Conservation (phyloP, 2,113 vertebrate species). For the Columba janthina region DNA sequence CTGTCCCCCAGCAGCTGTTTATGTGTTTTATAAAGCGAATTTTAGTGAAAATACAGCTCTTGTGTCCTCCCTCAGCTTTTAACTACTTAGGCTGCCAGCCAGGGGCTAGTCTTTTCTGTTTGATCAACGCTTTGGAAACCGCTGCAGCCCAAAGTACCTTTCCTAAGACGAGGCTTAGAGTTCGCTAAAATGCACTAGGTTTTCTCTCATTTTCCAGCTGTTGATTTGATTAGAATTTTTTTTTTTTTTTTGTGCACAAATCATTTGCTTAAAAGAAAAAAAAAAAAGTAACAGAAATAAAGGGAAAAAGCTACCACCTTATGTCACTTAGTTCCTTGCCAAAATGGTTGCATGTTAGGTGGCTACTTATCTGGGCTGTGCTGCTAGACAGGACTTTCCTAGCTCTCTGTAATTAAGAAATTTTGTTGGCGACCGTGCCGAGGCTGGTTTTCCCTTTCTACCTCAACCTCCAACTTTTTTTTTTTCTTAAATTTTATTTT, state of each 20-base stretch:
- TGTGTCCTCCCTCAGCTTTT: not conserved
- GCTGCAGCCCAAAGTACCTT: not conserved
- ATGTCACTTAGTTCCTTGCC: not conserved
- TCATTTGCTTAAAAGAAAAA: not conserved
- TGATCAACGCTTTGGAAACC: not conserved
- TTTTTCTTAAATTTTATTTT: not conserved
- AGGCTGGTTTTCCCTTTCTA: not conserved
- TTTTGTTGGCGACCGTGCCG: not conserved
- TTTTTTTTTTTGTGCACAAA: not conserved
- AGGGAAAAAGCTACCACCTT: not conserved
- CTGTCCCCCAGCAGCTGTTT: not conserved
- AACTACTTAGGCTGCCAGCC: not conserved
- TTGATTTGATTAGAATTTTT: not conserved
- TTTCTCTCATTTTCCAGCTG: not conserved
- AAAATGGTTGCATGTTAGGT: not conserved
- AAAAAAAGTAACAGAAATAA: not conserved
- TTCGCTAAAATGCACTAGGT: fast-evolving
- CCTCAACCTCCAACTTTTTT: fast-evolving
- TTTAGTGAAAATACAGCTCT: not conserved
- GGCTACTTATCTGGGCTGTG: not conserved
- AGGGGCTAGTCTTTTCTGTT: not conserved
- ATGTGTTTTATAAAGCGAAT: not conserved
- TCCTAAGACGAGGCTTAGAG: not conserved
- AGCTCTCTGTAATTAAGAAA: not conserved
- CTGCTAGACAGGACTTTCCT: not conserved